Conservation (phyloP, 2,797 vertebrate species). For the Diplodus puntazzo region DNA sequence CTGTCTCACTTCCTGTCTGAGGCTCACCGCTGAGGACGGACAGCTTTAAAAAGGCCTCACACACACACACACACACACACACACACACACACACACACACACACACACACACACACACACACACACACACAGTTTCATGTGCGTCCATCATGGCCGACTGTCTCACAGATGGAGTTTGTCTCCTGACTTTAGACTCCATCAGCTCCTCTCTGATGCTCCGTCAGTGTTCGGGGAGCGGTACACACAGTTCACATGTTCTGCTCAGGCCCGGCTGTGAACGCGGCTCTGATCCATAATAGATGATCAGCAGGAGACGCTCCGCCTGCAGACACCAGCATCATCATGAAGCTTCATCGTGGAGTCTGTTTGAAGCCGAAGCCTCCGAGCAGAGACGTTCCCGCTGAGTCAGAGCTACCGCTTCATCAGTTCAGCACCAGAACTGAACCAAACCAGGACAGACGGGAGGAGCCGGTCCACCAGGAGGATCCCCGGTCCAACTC, state of each 20-base stretch:
- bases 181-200: no score
- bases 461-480: neutral
- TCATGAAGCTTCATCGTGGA: slow-evolving; percentile 20
- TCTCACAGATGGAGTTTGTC: neutral
- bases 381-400: slow-evolving; percentile 20
- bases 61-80: slow-evolving; percentile 22
- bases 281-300: slow-evolving; percentile 45
- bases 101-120: no score
- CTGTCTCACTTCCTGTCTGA: no score
- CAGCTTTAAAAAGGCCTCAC: neutral
- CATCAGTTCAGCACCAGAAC: neutral
- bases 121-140: no score
- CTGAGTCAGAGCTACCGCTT: slow-evolving; percentile 32
- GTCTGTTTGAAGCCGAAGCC: slow-evolving; percentile 50
- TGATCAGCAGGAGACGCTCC: slow-evolving; percentile 25
- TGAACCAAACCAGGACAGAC: neutral
- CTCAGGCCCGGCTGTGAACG: neutral
- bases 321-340: slow-evolving; percentile 34
- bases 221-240: neutral
- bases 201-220: neutral
- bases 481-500: neutral
- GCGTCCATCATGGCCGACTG: no score
- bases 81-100: no score
- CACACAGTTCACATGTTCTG: slow-evolving; percentile 16
- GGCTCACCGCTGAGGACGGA: no score